A percentile compares a stretch with the other conserved stretches of the same genome.
These are phyloP conservation scores for Theretra japonica DNA, from an alignment of 2,888 invertebrate species.

Conservation along the genomic window DNA sequence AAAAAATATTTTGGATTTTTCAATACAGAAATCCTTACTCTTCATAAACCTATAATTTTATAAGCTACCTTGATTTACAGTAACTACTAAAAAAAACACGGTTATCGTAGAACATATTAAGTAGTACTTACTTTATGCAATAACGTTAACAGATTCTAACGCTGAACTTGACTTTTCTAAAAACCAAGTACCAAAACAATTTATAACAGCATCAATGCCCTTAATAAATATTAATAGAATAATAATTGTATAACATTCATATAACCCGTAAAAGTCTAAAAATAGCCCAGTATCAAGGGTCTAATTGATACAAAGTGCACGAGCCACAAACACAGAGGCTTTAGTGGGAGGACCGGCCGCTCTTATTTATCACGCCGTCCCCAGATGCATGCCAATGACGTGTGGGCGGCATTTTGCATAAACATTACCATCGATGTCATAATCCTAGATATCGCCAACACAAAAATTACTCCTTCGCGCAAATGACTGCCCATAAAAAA, in stretches of 20 bases:
- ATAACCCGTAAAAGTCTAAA: slow-evolving; percentile 1
- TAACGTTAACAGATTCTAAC: too few species aligned
- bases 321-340: slow-evolving; percentile 30
- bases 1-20: too few species aligned
- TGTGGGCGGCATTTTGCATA: slow-evolving; percentile 73
- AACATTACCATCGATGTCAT: slow-evolving; percentile 68
- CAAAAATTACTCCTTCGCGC: slow-evolving; percentile 27
- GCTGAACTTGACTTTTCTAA: too few species aligned
- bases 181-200: background rate
- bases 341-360: slow-evolving; percentile 69
- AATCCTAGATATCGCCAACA: slow-evolving; percentile 46
- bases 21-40: too few species aligned
- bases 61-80: too few species aligned
- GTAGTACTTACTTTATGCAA: too few species aligned
- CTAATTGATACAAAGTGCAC: slow-evolving; percentile 31
- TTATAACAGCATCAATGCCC: background rate
- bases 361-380: slow-evolving; percentile 60
- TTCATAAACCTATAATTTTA: too few species aligned
- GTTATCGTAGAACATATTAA: too few species aligned
- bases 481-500: slow-evolving; percentile 26
- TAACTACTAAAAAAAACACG: too few species aligned
- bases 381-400: slow-evolving; percentile 72
- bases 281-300: slow-evolving; percentile 8
- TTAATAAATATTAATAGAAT: background rate
- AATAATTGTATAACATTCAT: slow-evolving; percentile 8